phyloP scores from a whole-genome alignment of 2,113 vertebrate genomes.

The Chitala chitala region DNA sequence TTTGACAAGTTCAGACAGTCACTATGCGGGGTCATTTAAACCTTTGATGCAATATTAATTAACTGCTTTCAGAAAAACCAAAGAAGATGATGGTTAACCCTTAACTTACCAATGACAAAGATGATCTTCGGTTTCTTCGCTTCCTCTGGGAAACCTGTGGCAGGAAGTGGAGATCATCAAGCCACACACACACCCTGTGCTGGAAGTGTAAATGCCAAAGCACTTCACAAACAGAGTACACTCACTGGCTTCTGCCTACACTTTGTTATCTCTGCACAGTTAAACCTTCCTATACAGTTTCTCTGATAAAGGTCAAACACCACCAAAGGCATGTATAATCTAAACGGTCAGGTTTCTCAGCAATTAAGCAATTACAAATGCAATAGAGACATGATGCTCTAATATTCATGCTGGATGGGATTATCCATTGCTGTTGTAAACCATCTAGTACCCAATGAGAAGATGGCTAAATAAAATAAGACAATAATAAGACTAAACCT shows the following conservation, averaged over 20 bases:
- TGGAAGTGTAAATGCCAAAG: no score
- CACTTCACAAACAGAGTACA: no score
- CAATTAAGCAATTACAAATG: not conserved
- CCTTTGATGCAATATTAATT: not conserved
- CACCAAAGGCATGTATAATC: not conserved
- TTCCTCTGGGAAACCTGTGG: constrained; percentile 65
- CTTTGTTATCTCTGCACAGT: no score
- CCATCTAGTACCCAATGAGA: not conserved
- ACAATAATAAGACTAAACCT: not conserved
- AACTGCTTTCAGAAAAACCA: not conserved
- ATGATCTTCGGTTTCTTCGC: constrained; percentile 81
- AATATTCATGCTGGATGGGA: not conserved
- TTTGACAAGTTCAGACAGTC: no score
- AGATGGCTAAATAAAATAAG: not conserved
- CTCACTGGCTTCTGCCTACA: no score
- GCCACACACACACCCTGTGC: no score
- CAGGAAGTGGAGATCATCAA: constrained; percentile 12
- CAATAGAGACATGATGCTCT: not conserved
- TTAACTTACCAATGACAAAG: constrained; percentile 83
- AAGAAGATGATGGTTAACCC: not conserved
- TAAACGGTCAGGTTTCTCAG: no score
- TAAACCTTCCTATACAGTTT: no score
- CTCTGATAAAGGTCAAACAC: no score
- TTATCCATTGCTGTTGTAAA: no score
- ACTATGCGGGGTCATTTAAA: not conserved